Conservation (phyloP, 2,797 vertebrate genomes). For the Pelobates cultripes region DNA sequence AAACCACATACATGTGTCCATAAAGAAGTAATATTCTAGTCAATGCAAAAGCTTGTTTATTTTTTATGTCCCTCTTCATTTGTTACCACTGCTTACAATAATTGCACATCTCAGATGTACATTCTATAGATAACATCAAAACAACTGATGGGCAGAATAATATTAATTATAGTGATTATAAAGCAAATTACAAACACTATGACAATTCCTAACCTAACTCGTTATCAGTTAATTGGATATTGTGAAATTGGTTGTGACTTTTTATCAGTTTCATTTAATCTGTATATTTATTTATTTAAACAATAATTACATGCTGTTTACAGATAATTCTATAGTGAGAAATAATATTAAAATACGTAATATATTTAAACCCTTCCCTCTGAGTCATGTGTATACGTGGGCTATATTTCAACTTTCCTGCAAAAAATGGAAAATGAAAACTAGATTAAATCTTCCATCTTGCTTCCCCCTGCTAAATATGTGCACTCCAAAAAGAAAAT, state of each 20-base stretch:
- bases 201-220: background rate
- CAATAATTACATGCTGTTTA: background rate
- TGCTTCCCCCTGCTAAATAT: too few species aligned
- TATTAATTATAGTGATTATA: conserved; percentile 1
- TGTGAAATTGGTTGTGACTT: background rate
- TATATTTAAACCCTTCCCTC: too few species aligned
- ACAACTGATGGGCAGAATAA: background rate
- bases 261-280: background rate
- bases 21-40: too few species aligned
- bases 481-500: too few species aligned
- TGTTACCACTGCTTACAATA: background rate
- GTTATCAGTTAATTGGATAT: background rate
- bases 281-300: background rate
- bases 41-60: too few species aligned
- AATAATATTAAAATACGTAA: background rate
- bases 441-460: too few species aligned
- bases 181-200: background rate
- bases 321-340: background rate
- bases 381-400: too few species aligned
- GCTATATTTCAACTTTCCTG: too few species aligned
- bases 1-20: too few species aligned
- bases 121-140: background rate
- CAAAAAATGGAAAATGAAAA: too few species aligned
- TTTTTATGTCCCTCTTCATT: background rate
- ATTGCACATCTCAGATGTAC: background rate